Conservation (phyloP, 2,113 vertebrate species). For the Menidia beryllina region DNA sequence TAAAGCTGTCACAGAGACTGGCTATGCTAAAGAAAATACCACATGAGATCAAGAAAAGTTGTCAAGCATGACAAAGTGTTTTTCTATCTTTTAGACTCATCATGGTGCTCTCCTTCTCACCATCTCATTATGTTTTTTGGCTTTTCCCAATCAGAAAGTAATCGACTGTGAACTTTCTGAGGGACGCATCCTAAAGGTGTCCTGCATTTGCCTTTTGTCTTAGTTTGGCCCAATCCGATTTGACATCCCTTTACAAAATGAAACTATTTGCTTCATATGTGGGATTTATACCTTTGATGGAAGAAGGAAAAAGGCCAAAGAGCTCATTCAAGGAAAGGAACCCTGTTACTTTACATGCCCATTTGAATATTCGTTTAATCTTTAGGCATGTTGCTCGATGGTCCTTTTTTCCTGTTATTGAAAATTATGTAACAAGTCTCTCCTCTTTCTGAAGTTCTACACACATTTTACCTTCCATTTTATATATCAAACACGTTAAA, state of each 20-base stretch:
- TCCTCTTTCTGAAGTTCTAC: background rate
- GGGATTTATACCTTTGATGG: background rate
- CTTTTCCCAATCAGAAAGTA: conserved; percentile 13
- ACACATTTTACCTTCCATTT: conserved; percentile 14
- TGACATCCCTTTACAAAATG: conserved; percentile 40
- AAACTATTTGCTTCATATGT: conserved; percentile 36
- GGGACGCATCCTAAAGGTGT: conserved; percentile 10
- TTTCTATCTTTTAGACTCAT: background rate
- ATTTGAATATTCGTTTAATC: conserved; percentile 31
- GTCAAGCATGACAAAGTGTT: conserved; percentile 12
- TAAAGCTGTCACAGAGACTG: conserved; percentile 27
- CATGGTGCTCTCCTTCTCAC: background rate
- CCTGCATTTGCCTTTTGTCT: too few relatives aligned
- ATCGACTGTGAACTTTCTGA: conserved; percentile 2
- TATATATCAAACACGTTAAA: conserved; percentile 1
- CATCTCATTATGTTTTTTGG: background rate
- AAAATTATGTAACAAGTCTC: conserved; percentile 14
- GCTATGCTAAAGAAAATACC: background rate
- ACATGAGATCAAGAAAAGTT: conserved; percentile 25
- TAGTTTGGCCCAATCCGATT: too few relatives aligned
- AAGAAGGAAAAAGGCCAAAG: conserved; percentile 15
- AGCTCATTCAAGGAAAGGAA: conserved; percentile 19
- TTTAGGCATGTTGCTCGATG: background rate
- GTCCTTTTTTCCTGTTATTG: background rate
- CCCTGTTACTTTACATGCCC: conserved; percentile 42